Evolutionary conservation across 2,113 vertebrate genomes (phyloP), one percentile per base, ranked within the genome.

Genomic region (Prionailurus bengalensis): DNA sequence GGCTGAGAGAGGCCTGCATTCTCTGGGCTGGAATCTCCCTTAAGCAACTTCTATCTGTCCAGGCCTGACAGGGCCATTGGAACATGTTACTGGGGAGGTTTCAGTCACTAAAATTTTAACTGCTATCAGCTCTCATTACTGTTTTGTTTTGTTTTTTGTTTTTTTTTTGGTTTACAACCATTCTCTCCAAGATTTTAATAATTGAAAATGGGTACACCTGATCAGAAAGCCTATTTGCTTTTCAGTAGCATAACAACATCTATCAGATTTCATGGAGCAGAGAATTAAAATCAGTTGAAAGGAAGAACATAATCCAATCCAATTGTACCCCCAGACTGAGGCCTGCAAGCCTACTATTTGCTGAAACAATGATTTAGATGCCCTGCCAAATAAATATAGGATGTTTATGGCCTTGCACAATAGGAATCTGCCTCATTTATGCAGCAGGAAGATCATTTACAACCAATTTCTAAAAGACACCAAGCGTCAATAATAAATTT

Each of bases 401-500:
- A 85, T 82, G 71, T 93, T 97, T 93, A 76, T 92, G 91, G 78
- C 83, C 88, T 96, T 92, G 82, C n/a, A 80, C 81, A 53, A 81
- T 0, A 7, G 83, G 71, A 97, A 87, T 85, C 86, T 36, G 91
- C 73, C 53, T 97, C 79, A 81, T 96, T 94, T 95, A 82, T 96
- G 92, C 87, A 86, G 87, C 70, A 97, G 82, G 70, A 96, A 95
- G 63, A 96, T 96, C 87, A 94, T 96, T 98, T 96, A 95, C 63
- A 84, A 87, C 73, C 87, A 86, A 78, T 97, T 97, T 98, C 93
- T 79, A 81, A 96, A 96, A 94, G 78, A 94, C 74, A 97, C 6
- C 78, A 87, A 96, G 78, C 71, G 3, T 97, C 96, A 92, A 95
- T 98, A 97, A 94, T 97, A 98, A 97, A 96, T 90, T 87, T 94